Evolutionary conservation across 2,797 vertebrate genomes (phyloP).

Genomic region (Thamnophis elegans): DNA sequence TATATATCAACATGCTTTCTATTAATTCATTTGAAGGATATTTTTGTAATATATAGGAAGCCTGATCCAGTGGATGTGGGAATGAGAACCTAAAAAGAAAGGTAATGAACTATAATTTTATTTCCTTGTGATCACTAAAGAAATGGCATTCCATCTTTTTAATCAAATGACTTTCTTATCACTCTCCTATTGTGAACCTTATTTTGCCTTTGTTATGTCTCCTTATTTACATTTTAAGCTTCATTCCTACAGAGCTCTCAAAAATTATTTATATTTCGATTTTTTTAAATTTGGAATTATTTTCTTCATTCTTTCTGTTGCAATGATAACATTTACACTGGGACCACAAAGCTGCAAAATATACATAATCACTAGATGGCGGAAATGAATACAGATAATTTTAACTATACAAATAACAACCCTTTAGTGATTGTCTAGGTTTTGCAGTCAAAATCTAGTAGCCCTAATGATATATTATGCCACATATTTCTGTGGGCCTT

Average conservation of each 20-base stretch:
- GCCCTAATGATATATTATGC: not conserved
- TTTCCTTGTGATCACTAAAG: not conserved
- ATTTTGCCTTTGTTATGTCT: not conserved
- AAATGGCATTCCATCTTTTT: not conserved
- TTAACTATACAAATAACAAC: not conserved
- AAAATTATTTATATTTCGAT: not conserved
- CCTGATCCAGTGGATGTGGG: not conserved
- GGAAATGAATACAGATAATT: not conserved
- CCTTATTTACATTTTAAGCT: not conserved
- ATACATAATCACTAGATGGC: not conserved
- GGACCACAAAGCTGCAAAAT: not conserved
- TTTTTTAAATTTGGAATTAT: not conserved
- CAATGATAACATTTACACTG: not conserved
- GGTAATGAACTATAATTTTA: not conserved
- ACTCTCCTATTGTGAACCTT: not conserved
- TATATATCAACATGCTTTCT: not conserved
- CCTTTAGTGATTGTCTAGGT: not conserved
- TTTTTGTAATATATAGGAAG: not conserved
- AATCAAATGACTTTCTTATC: not conserved
- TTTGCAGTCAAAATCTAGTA: not conserved
- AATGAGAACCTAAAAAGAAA: not conserved
- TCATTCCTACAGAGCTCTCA: not conserved
- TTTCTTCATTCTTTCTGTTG: not conserved
- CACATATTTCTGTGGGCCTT: not conserved
- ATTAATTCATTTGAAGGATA: not conserved